Evolutionary conservation across 2,113 vertebrate species (phyloP).

Genomic region (Chrysemys picta): DNA sequence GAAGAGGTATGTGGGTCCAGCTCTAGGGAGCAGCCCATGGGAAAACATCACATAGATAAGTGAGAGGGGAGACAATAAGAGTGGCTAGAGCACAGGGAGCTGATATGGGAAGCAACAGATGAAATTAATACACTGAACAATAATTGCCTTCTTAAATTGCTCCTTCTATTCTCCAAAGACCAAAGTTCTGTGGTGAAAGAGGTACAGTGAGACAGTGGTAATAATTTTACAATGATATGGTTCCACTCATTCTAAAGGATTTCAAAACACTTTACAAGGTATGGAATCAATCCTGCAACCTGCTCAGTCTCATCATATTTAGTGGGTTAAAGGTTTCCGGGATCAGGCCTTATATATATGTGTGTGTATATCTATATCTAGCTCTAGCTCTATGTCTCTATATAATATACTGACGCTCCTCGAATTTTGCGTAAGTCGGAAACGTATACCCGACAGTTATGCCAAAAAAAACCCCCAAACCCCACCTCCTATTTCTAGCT

Average conservation of each 20-base stretch:
- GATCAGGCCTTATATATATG: not conserved
- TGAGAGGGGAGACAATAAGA: not conserved
- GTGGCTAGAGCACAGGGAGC: not conserved
- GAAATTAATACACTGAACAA: not conserved
- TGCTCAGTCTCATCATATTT: not conserved
- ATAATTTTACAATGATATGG: not conserved
- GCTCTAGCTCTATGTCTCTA: no score
- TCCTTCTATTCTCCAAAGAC: not conserved
- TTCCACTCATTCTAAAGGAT: not conserved
- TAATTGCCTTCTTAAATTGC: not conserved
- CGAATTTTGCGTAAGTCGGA: no score
- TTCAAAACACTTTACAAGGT: not conserved
- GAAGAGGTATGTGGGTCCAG: not conserved
- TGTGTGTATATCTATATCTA: no score
- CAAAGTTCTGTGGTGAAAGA: accelerated
- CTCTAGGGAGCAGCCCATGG: accelerated
- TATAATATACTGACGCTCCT: no score
- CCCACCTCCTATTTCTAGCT: no score
- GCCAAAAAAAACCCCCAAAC: no score
- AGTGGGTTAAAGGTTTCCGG: not conserved
- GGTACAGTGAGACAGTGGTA: not conserved
- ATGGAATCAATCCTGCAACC: not conserved
- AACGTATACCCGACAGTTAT: no score
- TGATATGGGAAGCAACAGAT: accelerated
- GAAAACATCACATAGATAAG: not conserved